phyloP scores from a whole-genome alignment of 1,140 invertebrate species.

The Drosophila mojavensis region DNA sequence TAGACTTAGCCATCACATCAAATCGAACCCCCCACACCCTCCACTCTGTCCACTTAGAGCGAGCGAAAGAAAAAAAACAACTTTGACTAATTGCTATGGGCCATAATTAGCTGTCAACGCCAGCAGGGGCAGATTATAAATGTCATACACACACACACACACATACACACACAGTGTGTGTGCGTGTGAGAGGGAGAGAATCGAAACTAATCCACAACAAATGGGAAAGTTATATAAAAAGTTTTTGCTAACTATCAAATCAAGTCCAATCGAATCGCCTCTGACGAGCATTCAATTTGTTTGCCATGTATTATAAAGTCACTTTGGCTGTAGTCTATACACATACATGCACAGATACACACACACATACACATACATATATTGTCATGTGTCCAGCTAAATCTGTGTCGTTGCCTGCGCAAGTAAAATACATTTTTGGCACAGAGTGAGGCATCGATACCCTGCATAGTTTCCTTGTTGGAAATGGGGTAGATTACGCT shows the following conservation, averaged over 20 bases:
- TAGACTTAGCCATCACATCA: too few species aligned
- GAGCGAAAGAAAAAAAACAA: constrained; percentile 29
- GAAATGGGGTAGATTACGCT: too few species aligned
- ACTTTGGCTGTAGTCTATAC: constrained; percentile 3
- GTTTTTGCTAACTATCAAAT: constrained; percentile 9
- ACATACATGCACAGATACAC: not conserved
- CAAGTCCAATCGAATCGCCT: constrained; percentile 16
- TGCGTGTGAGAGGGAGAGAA: too few species aligned
- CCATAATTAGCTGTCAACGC: constrained; percentile 72
- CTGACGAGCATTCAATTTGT: constrained; percentile 49
- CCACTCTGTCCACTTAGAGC: not conserved
- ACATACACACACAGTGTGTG: not conserved
- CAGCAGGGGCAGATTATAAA: constrained; percentile 53
- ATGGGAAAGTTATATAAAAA: constrained; percentile 34
- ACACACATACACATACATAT: not conserved
- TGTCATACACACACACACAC: constrained; percentile 12
- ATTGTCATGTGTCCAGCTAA: constrained; percentile 28
- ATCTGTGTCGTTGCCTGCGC: constrained; percentile 35
- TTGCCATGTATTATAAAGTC: constrained; percentile 20
- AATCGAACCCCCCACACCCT: not conserved
- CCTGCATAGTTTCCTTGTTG: not conserved
- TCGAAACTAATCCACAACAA: constrained; percentile 11
- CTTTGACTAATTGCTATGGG: constrained; percentile 46
- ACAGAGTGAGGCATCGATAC: constrained; percentile 58
- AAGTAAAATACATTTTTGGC: constrained; percentile 65